Evolutionary conservation across 2,797 vertebrate genomes (phyloP), one percentile per base, ranked within the genome.

Genomic region (Chromobotia macracanthus): DNA sequence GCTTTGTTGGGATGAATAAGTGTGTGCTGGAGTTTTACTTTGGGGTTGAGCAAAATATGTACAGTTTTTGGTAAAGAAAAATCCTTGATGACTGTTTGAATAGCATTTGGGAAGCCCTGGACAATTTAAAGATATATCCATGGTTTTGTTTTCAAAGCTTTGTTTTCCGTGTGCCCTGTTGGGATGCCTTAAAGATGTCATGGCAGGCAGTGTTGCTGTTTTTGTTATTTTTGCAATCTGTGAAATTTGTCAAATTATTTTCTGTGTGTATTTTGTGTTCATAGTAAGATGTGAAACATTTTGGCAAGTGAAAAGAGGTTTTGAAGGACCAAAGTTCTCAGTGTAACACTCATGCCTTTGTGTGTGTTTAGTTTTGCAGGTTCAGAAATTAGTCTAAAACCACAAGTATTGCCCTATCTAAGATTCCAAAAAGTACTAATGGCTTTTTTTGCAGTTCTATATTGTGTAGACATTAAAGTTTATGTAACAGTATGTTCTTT

Each of bases 11-110:
- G 92, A 90, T 93, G 91, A 91, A 89, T 82, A 92, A 89, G 89
- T 89, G 91, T 89, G 91, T 93, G 90, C 89, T 92, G 55, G 46
- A 48, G 69, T 88, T 61, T 82, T 85, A 81, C 91, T 93, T 89
- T 93, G 91, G 92, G 92, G 93, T 95, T 92, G 91, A 93, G 91
- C 91, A 94, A 92, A 93, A 31, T n/a, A 13, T 76, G 51, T 44
- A 60, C 18, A 48, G 28, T 25, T 63, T 64, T 50, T 50, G n/a
- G 48, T 65, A 12, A 11, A 44, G 65, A 19, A 44, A 58, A 53
- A 19, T 44, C 64, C 48, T 35, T n/a, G 46, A 7, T 68, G 28
- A 25, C 19, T 31, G 72, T 25, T 48, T 64, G 23, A 7, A 63
- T 68, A 41, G 18, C 31, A 48, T 53, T 55, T 76, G 25, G 66